A percentile compares a stretch with the other conserved stretches of the same genome.
Evolutionary conservation across 2,888 invertebrate species (phyloP).

Genomic region (Quadroppia sp.): DNA sequence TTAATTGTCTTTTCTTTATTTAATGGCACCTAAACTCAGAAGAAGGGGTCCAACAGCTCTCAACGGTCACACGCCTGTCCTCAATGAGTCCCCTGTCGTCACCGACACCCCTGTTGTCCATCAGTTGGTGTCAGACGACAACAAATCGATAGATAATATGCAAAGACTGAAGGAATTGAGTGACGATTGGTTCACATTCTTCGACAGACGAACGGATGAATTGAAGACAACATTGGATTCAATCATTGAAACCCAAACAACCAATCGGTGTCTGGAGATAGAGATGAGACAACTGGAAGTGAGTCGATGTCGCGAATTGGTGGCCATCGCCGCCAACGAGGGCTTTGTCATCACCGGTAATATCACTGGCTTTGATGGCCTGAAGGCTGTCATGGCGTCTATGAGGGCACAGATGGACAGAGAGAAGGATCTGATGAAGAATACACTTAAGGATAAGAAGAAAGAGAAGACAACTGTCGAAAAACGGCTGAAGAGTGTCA

Average conservation of each 20-base stretch:
- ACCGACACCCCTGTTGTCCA: background rate
- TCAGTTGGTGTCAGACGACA: background rate
- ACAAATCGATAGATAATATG: background rate
- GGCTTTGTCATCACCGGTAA: too few relatives aligned
- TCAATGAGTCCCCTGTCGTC: background rate
- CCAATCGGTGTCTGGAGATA: background rate
- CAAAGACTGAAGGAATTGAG: background rate
- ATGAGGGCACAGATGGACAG: background rate
- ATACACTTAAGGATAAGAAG: background rate
- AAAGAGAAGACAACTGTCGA: background rate
- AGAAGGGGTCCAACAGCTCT: too few relatives aligned
- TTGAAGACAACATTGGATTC: background rate
- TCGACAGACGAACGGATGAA: background rate
- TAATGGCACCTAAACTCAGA: too few relatives aligned
- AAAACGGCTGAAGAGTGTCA: too few relatives aligned
- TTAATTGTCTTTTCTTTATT: too few relatives aligned
- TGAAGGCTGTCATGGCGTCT: too few relatives aligned
- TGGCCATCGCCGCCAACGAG: background rate
- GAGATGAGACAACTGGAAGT: too few relatives aligned
- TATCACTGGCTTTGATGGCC: too few relatives aligned
- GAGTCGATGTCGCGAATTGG: too few relatives aligned
- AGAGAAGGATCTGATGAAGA: background rate
- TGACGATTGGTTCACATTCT: slow-evolving; percentile 2
- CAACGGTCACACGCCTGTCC: background rate
- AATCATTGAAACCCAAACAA: background rate